phyloP scores from a whole-genome alignment of 2,888 invertebrate genomes.

The Myopa tessellatipennis region DNA sequence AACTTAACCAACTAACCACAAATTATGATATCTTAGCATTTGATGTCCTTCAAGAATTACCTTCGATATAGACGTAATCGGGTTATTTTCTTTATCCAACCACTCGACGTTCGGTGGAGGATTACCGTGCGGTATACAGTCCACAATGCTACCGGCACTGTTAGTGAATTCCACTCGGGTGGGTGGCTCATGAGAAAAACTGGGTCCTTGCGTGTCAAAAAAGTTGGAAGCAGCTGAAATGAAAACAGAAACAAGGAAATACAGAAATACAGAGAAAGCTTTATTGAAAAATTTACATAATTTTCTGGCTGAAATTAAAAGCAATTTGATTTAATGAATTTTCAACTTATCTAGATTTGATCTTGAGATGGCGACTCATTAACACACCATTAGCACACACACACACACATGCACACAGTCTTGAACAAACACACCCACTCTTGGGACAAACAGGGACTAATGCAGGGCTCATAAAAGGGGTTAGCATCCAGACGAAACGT shows the following conservation, averaged over 20 bases:
- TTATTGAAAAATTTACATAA: conserved; percentile 19
- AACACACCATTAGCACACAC: conserved; percentile 37
- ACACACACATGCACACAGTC: neutral
- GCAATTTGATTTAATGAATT: conserved; percentile 37
- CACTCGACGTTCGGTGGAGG: conserved; percentile 71
- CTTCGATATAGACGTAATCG: conserved; percentile 70
- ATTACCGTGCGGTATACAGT: conserved; percentile 71
- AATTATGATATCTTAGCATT: neutral
- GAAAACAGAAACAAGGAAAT: neutral
- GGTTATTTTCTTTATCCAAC: conserved; percentile 70
- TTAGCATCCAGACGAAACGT: conserved; percentile 7
- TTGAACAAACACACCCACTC: neutral
- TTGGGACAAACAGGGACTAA: neutral
- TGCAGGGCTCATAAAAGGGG: neutral
- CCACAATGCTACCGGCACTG: conserved; percentile 70
- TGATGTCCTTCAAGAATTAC: conserved; percentile 49
- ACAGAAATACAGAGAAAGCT: neutral
- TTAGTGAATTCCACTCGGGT: conserved; percentile 72
- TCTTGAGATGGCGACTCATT: conserved; percentile 34
- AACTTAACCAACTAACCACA: too few species aligned
- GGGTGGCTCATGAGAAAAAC: conserved; percentile 70
- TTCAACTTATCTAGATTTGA: conserved; percentile 33
- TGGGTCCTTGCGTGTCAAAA: conserved; percentile 72
- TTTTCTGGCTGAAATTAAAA: conserved; percentile 27
- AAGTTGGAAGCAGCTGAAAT: conserved; percentile 65